phyloP scores from a whole-genome alignment of 2,888 invertebrate genomes.

The Phlogophora meticulosa region DNA sequence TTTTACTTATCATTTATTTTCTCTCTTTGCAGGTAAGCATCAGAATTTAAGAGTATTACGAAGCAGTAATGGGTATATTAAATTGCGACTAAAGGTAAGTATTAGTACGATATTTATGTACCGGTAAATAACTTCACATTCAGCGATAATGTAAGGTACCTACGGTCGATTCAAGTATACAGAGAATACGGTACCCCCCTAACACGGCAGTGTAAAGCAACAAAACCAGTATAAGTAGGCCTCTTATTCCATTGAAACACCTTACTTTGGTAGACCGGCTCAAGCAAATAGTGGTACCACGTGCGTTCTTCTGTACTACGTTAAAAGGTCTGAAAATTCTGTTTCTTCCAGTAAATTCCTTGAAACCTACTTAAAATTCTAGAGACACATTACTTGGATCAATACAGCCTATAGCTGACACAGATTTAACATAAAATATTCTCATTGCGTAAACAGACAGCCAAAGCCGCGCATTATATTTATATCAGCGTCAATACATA shows the following conservation, averaged over 20 bases:
- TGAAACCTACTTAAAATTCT: conserved; percentile 31
- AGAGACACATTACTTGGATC: conserved; percentile 23
- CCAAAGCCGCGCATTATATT: conserved; percentile 31
- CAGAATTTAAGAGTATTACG: not conserved
- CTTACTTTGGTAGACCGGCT: too few species aligned
- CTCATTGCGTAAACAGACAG: conserved; percentile 40
- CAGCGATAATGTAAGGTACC: not conserved
- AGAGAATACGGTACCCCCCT: conserved; percentile 2
- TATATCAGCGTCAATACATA: conserved; percentile 55
- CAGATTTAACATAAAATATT: conserved; percentile 27
- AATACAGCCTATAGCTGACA: conserved; percentile 5
- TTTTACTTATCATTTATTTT: conserved; percentile 43
- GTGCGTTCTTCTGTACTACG: not conserved
- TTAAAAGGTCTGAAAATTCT: not conserved
- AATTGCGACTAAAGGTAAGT: conserved; percentile 30
- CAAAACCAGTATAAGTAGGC: too few species aligned
- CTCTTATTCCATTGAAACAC: too few species aligned
- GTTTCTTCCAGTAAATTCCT: not conserved
- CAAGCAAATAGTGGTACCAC: too few species aligned
- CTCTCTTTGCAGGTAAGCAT: conserved; percentile 64
- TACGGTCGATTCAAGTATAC: not conserved
- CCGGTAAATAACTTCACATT: not conserved
- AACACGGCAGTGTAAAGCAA: too few species aligned
- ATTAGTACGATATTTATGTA: conserved; percentile 1
- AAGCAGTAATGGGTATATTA: not conserved